phyloP scores from a whole-genome alignment of 64 coral and sea anemone genomes.

The Montipora sp. region DNA sequence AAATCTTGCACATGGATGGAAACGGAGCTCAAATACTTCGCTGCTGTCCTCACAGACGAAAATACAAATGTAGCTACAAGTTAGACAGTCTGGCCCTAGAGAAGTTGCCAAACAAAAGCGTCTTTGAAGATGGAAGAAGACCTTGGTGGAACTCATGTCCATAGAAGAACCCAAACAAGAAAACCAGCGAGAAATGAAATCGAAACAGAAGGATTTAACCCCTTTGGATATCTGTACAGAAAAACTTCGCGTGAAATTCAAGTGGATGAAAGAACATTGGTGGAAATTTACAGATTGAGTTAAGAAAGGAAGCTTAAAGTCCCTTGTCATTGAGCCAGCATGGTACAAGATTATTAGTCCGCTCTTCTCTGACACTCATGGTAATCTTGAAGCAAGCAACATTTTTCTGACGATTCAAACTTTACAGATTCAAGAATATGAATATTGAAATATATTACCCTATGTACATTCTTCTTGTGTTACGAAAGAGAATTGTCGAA shows the following conservation, averaged over 20 bases:
- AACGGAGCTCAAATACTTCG: too few relatives aligned
- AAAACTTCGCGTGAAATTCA: constrained; percentile 24
- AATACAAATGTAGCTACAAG: too few relatives aligned
- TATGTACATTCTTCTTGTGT: too few relatives aligned
- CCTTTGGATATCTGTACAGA: constrained; percentile 7
- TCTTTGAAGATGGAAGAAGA: neutral
- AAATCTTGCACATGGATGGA: too few relatives aligned
- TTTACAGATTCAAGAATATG: too few relatives aligned
- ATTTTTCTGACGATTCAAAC: constrained; percentile 12
- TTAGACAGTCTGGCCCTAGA: neutral
- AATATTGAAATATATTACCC: too few relatives aligned
- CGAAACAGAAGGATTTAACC: neutral
- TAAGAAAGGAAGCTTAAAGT: constrained; percentile 30
- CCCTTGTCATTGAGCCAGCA: constrained; percentile 25
- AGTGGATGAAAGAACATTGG: constrained; percentile 35
- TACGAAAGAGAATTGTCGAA: too few relatives aligned
- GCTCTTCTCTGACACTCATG: constrained; percentile 10
- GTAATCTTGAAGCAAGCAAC: constrained; percentile 33
- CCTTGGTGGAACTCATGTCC: neutral
- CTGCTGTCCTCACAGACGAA: too few relatives aligned
- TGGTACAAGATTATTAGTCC: constrained; percentile 53
- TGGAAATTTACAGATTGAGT: constrained; percentile 27
- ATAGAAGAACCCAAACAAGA: neutral
- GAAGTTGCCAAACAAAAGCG: constrained; percentile 14
- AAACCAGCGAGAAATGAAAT: too few relatives aligned